Percentiles rank a stretch among this genome's conserved stretches.
These are phyloP conservation scores for Drosophila sulfurigaster DNA, from an alignment of 1,140 invertebrate species.

Conservation along the genomic window DNA sequence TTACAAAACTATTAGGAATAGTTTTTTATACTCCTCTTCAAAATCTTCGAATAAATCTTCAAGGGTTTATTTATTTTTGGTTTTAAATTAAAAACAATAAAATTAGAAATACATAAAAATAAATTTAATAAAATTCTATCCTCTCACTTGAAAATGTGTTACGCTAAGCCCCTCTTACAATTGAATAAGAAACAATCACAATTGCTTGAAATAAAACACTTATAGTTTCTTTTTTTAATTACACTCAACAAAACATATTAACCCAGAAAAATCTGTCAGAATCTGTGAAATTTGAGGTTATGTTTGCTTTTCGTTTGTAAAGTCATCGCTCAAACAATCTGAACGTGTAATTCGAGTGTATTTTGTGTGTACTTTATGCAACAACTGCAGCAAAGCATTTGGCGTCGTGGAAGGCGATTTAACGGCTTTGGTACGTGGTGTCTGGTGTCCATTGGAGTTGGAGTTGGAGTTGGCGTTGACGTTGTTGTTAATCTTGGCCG, in stretches of 20 bases:
- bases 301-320: background rate
- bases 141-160: no score
- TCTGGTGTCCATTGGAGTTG: slow-evolving; percentile 12
- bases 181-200: no score
- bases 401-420: slow-evolving; percentile 11
- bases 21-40: no score
- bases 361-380: background rate
- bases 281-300: background rate
- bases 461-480: slow-evolving; percentile 4
- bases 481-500: slow-evolving; percentile 20
- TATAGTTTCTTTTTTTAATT: no score
- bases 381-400: slow-evolving; percentile 1
- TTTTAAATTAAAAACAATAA: no score
- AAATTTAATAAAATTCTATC: no score
- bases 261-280: background rate
- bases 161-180: no score
- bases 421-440: slow-evolving; percentile 46
- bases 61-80: no score
- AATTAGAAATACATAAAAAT: no score
- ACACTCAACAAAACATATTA: background rate
- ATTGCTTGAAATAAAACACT: no score
- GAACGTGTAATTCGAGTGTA: background rate
- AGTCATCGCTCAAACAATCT: background rate
- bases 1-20: no score
- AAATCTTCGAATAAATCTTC: no score